Evolutionary conservation across 2,888 invertebrate genomes (phyloP), one percentile per base, ranked within the genome.

Genomic region (Polydrusus pterygomalis): DNA sequence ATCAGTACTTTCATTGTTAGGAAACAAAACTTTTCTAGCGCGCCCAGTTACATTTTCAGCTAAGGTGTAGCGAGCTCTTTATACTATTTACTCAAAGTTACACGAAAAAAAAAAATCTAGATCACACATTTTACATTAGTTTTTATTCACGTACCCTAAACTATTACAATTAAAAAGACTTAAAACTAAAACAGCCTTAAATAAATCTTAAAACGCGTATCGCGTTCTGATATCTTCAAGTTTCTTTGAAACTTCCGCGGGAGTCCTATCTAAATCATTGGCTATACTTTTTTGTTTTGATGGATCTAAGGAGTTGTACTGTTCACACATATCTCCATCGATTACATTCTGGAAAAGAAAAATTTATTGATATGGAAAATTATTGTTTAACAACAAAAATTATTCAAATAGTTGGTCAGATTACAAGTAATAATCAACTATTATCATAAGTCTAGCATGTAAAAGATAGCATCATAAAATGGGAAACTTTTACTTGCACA

Each of bases 251-350:
- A 99, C 98, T 89, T 99, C 99, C 70, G 96, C 97, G 0, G 98
- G 95, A 0, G 96, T 97, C 83, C 97, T 92, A 86, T 98, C 99
- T 83, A 99, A 91, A 87, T 99, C 98, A 56, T 94, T 93, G 0
- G 98, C 95, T 76, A 99, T 98, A 79, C 95, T 94, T 84, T 97
- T 97, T 87, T 99, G 99, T 87, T 98, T 99, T 0, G 91, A 89
- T 0, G 95, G 92, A 82, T 99, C 99, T 84, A 99, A 91, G 0
- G 98, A 97, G 87, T 97, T 97, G 89, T 96, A 99, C 89, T 99
- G 98, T 88, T 99, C 99, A 87, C 99, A 99, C 62, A 99, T 90
- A 88, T 99, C 99, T 2, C 99, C 99, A 87, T 99, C 99, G 81
- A 99, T 95, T 0, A 99, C 97, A 89, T 97, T 98, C 93, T 97